Conservation (phyloP, 2,888 invertebrate species). For the Ennomos quercinarius region DNA sequence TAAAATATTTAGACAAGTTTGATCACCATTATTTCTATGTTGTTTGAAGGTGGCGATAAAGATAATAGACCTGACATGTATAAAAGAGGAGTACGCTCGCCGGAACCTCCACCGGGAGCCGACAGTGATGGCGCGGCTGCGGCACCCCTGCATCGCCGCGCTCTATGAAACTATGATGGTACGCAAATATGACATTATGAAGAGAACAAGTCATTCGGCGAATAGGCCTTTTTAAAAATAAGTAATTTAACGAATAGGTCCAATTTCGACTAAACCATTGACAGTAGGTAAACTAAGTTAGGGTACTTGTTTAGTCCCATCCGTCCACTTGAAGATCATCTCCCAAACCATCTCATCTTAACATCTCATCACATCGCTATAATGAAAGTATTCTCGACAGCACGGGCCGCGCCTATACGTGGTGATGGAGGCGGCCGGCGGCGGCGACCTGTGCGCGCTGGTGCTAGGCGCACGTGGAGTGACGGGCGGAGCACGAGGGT, state of each 20-base stretch:
- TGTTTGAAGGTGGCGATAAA: conserved; percentile 89
- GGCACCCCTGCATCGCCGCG: conserved; percentile 90
- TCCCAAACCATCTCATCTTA: no score
- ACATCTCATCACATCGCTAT: no score
- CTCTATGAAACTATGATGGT: conserved; percentile 90
- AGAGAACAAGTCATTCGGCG: no score
- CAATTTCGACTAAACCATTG: no score
- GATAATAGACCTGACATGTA: conserved; percentile 89
- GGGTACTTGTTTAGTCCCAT: no score
- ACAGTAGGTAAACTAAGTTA: no score
- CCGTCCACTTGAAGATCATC: no score
- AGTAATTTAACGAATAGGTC: no score
- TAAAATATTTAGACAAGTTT: no score
- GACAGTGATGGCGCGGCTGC: conserved; percentile 87
- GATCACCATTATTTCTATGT: conserved; percentile 5
- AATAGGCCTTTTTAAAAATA: no score
- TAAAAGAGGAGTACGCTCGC: conserved; percentile 90
- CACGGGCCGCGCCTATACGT: conserved; percentile 89
- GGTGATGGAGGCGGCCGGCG: conserved; percentile 89
- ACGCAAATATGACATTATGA: conserved; percentile 32
- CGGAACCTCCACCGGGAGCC: conserved; percentile 90
- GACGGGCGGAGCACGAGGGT: conserved; percentile 82
- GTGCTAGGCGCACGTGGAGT: conserved; percentile 87
- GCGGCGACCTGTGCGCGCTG: conserved; percentile 89
- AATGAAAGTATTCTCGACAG: conserved; percentile 59